These are phyloP conservation scores for Periophthalmus magnuspinnatus DNA, from an alignment of 2,797 vertebrate species.

Conservation along the genomic window DNA sequence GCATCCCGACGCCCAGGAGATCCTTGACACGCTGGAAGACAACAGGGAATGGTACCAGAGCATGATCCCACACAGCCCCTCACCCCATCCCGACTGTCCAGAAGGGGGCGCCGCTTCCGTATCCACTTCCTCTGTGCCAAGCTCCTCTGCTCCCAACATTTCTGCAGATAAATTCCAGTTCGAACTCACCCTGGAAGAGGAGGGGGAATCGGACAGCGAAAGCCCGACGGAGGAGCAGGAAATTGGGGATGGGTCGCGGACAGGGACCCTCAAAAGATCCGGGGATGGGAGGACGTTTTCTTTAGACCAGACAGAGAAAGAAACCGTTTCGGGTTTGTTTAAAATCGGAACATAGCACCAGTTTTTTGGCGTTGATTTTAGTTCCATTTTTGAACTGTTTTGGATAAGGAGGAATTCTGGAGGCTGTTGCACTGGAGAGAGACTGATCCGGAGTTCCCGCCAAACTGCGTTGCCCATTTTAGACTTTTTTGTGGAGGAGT, in stretches of 20 bases:
- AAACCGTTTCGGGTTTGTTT: constrained; percentile 66
- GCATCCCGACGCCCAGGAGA: constrained; percentile 90
- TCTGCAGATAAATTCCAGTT: constrained; percentile 84
- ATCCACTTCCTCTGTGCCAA: constrained; percentile 13
- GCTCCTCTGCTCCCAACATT: constrained; percentile 28
- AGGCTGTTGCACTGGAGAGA: constrained; percentile 73
- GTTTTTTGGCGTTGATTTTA: constrained; percentile 37
- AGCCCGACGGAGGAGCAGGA: constrained; percentile 74
- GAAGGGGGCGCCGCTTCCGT: constrained; percentile 30
- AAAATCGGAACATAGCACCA: constrained; percentile 79
- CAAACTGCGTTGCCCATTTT: constrained; percentile 24
- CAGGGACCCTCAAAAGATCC: constrained; percentile 33
- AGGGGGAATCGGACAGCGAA: constrained; percentile 76
- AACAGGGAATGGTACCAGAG: constrained; percentile 95
- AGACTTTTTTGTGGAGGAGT: constrained; percentile 58
- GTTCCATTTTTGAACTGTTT: constrained; percentile 44
- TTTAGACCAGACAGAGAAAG: constrained; percentile 62
- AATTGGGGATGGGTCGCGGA: constrained; percentile 43
- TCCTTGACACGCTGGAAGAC: constrained; percentile 91
- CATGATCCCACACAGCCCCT: constrained; percentile 89
- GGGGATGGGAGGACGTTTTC: constrained; percentile 69
- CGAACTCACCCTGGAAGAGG: constrained; percentile 85
- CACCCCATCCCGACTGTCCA: constrained; percentile 62
- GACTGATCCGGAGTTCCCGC: constrained; percentile 30
- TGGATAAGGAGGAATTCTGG: constrained; percentile 5